Base-by-base conservation (phyloP, 2,113 vertebrate genomes). In the Psilopsiagon aymara region DNA sequence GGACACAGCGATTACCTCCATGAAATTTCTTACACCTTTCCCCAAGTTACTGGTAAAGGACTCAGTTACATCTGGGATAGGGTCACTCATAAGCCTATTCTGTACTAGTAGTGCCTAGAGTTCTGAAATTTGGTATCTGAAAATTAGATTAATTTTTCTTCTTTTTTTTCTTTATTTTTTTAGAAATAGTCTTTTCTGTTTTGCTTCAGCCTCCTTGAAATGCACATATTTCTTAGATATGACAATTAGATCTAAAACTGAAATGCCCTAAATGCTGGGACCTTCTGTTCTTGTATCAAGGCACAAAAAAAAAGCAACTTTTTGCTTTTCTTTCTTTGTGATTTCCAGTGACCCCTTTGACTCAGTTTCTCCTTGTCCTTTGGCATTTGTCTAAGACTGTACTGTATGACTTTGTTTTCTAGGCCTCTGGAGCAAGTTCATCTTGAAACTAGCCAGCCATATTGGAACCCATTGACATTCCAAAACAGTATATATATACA, bases 381-480 rank as follows among this genome's bases (percentile, higher is more conserved):
- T 96, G 86, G 94, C 88, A 94, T 96, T 83, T 98, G 82, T 98
- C 98, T 97, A 98, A 98, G 97, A 98, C 96, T 97, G 80, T 91
- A 76, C 97, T 98, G 79, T 97, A 97, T 98, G 98, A 97, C 98
- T 98, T 98, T 98, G 94, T 99, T 98, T 99, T 98, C 96, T 98
- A 99, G 99, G 99, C 99, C 98, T 99, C 99, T 92, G 99, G 99
- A 98, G 98, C 99, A 98, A 99, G 99, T 98, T 99, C 99, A 97
- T 99, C 99, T 99, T 99, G 99, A 99, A 98, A 98, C 97, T 98
- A 98, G 98, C 98, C 98, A 98, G 97, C 98, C 98, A 97, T 98
- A 97, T 97, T 97, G 98, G 99, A 99, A 98, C 98, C 98, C 98
- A 98, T 98, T 99, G 99, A 99, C 99, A 99, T 99, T 99, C 99